phyloP scores from a whole-genome alignment of 1,140 invertebrate genomes.

The Bombus difficillimus region DNA sequence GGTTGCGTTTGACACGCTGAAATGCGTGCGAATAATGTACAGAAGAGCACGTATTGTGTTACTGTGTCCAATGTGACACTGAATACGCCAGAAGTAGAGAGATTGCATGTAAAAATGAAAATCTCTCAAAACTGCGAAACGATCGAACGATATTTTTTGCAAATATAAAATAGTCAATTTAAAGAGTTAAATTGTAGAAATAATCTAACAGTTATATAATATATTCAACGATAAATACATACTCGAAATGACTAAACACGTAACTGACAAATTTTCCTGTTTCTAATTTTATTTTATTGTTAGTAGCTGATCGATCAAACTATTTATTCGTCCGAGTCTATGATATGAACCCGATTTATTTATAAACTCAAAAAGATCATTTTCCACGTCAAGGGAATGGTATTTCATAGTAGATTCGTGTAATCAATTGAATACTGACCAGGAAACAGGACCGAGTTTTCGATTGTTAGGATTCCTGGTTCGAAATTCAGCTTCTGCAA shows the following conservation, averaged over 20 bases:
- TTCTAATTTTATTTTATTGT: too few relatives aligned
- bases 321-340: background rate
- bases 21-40: slow-evolving; percentile 4
- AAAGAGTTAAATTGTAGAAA: background rate
- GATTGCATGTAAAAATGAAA: background rate
- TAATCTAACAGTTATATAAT: too few relatives aligned
- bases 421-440: background rate
- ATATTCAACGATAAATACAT: too few relatives aligned
- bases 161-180: background rate
- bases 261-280: too few relatives aligned
- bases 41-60: background rate
- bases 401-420: background rate
- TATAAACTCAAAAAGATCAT: background rate
- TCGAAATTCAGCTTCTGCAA: slow-evolving; percentile 31
- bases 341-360: background rate
- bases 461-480: slow-evolving; percentile 7
- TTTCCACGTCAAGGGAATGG: background rate
- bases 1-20: slow-evolving; percentile 24
- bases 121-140: background rate
- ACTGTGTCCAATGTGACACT: background rate
- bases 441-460: background rate
- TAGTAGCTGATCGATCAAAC: background rate
- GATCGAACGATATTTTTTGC: background rate
- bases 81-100: background rate
- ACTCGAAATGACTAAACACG: too few relatives aligned